phyloP scores from a whole-genome alignment of 2,888 invertebrate species.

The Harpalus rufipes region DNA sequence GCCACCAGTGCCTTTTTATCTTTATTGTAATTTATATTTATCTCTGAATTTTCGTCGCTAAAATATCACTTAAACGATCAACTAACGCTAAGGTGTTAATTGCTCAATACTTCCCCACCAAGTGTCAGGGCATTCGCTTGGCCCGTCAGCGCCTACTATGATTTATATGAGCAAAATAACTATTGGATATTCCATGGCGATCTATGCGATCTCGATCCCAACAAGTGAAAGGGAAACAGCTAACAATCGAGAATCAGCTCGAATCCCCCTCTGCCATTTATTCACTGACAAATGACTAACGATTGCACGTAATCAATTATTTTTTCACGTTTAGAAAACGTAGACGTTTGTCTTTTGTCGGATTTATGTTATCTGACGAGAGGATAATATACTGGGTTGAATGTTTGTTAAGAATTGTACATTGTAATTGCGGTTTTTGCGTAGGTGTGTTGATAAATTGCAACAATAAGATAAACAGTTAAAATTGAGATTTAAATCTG shows the following conservation, averaged over 20 bases:
- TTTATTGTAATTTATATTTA: too few species aligned
- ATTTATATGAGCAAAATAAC: background rate
- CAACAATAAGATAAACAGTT: background rate
- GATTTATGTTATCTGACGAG: slow-evolving; percentile 25
- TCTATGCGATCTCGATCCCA: slow-evolving; percentile 5
- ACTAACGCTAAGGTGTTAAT: slow-evolving; percentile 30
- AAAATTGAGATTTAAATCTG: slow-evolving; percentile 6
- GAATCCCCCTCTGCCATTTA: slow-evolving; percentile 51
- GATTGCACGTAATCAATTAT: slow-evolving; percentile 52
- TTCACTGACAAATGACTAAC: slow-evolving; percentile 56
- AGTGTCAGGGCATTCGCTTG: slow-evolving; percentile 16
- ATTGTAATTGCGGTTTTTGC: background rate
- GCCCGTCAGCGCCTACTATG: slow-evolving; percentile 7
- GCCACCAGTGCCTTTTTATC: too few species aligned
- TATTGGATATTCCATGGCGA: slow-evolving; percentile 1
- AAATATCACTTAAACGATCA: too few species aligned
- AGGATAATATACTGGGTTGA: slow-evolving; percentile 14
- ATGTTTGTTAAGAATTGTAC: slow-evolving; percentile 5
- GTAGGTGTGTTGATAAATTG: slow-evolving; percentile 33
- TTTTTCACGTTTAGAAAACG: slow-evolving; percentile 48
- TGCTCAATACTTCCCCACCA: slow-evolving; percentile 25
- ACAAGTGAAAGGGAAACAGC: slow-evolving; percentile 43
- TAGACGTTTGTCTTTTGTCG: slow-evolving; percentile 21
- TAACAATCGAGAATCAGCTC: slow-evolving; percentile 22
- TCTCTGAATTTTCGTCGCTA: too few species aligned